Conservation (phyloP, 1,140 invertebrate genomes). For the Antheraea mylitta region DNA sequence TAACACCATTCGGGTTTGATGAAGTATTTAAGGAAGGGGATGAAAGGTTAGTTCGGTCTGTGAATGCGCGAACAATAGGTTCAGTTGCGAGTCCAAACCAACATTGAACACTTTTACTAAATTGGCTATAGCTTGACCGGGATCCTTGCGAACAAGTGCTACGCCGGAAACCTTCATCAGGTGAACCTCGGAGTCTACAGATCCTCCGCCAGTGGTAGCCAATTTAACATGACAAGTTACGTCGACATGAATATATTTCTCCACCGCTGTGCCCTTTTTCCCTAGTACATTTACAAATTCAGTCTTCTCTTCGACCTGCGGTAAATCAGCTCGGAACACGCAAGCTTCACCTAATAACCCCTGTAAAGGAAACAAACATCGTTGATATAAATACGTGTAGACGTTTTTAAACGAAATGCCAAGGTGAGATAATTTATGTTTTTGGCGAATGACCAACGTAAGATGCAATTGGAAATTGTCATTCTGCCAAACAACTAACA, state of each 20-base stretch:
- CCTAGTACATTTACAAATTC: conserved; percentile 78
- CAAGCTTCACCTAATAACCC: conserved; percentile 81
- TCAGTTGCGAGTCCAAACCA: conserved; percentile 83
- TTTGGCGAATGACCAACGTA: conserved; percentile 30
- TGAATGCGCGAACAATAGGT: conserved; percentile 81
- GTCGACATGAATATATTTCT: conserved; percentile 83
- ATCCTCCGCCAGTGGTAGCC: conserved; percentile 78
- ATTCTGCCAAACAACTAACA: conserved; percentile 34
- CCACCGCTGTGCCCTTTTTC: conserved; percentile 75
- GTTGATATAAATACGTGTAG: not conserved
- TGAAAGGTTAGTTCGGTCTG: conserved; percentile 82
- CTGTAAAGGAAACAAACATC: conserved; percentile 39
- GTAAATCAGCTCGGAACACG: conserved; percentile 82
- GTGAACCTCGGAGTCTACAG: conserved; percentile 79
- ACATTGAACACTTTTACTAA: conserved; percentile 82
- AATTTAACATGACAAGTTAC: conserved; percentile 83
- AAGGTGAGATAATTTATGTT: conserved; percentile 23
- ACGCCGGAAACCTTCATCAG: conserved; percentile 83
- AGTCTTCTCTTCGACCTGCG: conserved; percentile 82
- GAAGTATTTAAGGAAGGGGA: conserved; percentile 68
- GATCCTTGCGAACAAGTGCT: conserved; percentile 81
- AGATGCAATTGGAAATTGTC: conserved; percentile 39
- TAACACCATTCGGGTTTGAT: conserved; percentile 54
- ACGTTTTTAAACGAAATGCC: conserved; percentile 13
- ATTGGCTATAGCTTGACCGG: conserved; percentile 71